Percentiles rank a stretch among this genome's conserved stretches.
These are phyloP conservation scores for Plutomurus gul DNA, from an alignment of 1,140 invertebrate species.

Conservation along the genomic window DNA sequence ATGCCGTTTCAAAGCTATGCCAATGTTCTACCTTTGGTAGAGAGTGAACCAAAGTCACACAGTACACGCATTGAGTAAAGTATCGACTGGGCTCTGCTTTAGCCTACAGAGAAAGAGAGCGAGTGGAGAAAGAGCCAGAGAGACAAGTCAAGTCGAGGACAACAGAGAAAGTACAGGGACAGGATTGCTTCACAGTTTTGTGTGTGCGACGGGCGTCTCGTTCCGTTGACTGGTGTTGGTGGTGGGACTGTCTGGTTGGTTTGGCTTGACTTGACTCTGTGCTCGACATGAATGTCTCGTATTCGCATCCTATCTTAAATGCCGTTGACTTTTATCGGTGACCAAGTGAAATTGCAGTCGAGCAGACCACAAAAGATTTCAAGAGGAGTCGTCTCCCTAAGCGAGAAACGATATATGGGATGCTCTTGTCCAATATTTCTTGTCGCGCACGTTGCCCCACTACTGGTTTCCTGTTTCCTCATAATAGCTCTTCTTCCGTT, in stretches of 20 bases:
- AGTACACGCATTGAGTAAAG: too few species aligned
- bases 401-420: slow-evolving; percentile 30
- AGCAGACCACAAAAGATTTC: slow-evolving; percentile 7
- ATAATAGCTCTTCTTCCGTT: slow-evolving; percentile 31
- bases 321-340: slow-evolving; percentile 24
- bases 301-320: neutral
- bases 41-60: too few species aligned
- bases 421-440: slow-evolving; percentile 32
- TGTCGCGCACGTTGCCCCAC: slow-evolving; percentile 15
- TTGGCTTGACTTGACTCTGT: neutral
- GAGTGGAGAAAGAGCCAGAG: too few species aligned
- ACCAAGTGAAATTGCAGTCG: slow-evolving; percentile 7
- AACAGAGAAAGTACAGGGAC: too few species aligned
- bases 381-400: neutral
- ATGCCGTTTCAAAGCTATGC: too few species aligned
- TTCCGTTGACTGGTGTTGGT: neutral
- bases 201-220: neutral
- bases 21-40: too few species aligned
- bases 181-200: too few species aligned
- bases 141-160: too few species aligned
- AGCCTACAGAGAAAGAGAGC: too few species aligned
- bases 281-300: neutral
- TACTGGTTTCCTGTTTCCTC: slow-evolving; percentile 33
- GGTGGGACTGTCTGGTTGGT: too few species aligned
- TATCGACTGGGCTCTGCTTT: too few species aligned